A percentile compares a stretch with the other conserved stretches of the same genome.
Conservation (phyloP, 2,888 invertebrate species). For the Rhagonycha fulva region DNA sequence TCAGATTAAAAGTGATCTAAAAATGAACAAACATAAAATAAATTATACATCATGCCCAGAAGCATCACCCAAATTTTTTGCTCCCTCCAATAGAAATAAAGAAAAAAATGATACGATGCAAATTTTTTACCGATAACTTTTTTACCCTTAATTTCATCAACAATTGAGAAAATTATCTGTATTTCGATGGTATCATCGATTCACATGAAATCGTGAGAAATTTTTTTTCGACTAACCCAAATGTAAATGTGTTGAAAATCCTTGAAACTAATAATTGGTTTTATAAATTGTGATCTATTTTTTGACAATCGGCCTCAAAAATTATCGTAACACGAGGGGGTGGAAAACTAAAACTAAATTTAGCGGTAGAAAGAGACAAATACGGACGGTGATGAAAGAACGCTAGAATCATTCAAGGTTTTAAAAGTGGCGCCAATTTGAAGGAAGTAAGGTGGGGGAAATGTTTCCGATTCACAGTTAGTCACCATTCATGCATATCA, state of each 20-base stretch:
- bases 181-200: background rate
- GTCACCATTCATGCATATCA: background rate
- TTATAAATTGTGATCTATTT: background rate
- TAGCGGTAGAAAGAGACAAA: background rate
- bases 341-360: too few species aligned
- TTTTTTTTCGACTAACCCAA: background rate
- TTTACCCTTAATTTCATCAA: background rate
- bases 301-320: background rate
- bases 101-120: background rate
- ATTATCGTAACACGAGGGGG: background rate
- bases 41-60: conserved; percentile 2
- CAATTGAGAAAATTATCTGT: background rate
- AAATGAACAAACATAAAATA: conserved; percentile 16
- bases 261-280: background rate
- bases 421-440: background rate
- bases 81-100: background rate
- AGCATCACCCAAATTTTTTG: background rate
- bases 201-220: background rate
- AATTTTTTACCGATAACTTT: background rate
- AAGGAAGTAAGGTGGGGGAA: background rate
- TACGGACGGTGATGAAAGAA: background rate
- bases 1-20: conserved; percentile 31
- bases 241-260: conserved; percentile 1
- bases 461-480: background rate
- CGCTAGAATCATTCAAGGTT: background rate